Conservation (phyloP, 2,797 vertebrate genomes). For the Schizopygopsis pylzovi region DNA sequence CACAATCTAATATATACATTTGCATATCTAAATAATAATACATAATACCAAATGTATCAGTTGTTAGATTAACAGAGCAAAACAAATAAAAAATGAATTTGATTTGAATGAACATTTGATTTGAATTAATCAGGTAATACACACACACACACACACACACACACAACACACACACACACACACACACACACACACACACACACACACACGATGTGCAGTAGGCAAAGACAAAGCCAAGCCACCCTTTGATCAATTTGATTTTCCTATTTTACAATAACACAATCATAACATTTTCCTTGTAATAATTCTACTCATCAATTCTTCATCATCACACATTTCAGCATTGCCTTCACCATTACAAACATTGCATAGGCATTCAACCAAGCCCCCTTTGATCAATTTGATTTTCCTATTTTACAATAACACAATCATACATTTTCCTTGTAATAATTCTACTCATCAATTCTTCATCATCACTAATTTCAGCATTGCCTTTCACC, state of each 20-base stretch:
- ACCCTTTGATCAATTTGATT: constrained; percentile 15
- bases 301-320: constrained; percentile 44
- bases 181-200: not conserved
- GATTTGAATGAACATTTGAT: not conserved
- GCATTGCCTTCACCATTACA: constrained; percentile 39
- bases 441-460: constrained; percentile 40
- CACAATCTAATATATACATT: constrained; percentile 56
- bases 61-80: not conserved
- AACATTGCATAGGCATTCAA: too few species aligned
- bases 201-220: not conserved
- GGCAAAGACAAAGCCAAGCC: not conserved
- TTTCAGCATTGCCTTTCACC: constrained; percentile 37
- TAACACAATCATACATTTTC: constrained; percentile 33
- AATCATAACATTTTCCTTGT: constrained; percentile 37
- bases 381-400: not conserved
- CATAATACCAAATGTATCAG: not conserved
- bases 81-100: not conserved
- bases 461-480: constrained; percentile 49
- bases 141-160: not conserved
- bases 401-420: constrained; percentile 23
- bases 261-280: constrained; percentile 15
- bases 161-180: not conserved
- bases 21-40: constrained; percentile 58
- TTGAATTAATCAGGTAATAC: not conserved
- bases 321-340: constrained; percentile 48